These are phyloP conservation scores for Sarcophaga caerulescens DNA, from an alignment of 2,888 invertebrate genomes.

Conservation along the genomic window DNA sequence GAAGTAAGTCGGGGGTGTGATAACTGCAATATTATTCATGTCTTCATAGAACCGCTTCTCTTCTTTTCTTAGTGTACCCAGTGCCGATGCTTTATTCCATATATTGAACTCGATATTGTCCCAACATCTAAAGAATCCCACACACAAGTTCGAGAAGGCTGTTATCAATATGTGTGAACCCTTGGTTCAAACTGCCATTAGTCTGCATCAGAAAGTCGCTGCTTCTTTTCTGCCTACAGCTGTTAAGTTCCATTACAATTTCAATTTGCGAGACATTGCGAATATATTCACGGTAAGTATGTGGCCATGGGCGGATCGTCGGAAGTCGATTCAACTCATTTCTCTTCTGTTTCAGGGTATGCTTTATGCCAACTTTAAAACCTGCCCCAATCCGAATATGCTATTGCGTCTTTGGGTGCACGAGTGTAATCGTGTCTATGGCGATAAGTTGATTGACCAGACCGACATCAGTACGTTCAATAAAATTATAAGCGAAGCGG, in stretches of 20 bases:
- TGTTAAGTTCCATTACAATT: slow-evolving; percentile 96
- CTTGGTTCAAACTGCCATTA: slow-evolving; percentile 88
- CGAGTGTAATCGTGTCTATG: slow-evolving; percentile 94
- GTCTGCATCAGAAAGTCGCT: slow-evolving; percentile 88
- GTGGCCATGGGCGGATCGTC: too few species aligned
- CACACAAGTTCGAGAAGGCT: slow-evolving; percentile 85
- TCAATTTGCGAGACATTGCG: slow-evolving; percentile 94
- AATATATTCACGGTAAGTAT: slow-evolving; percentile 93
- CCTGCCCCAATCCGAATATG: slow-evolving; percentile 86
- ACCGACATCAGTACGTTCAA: slow-evolving; percentile 87
- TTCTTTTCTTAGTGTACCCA: slow-evolving; percentile 87
- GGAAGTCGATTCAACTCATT: too few species aligned
- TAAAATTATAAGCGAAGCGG: slow-evolving; percentile 87
- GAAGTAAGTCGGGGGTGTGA: slow-evolving; percentile 82
- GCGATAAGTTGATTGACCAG: slow-evolving; percentile 94
- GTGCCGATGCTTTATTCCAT: slow-evolving; percentile 89
- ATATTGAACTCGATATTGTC: slow-evolving; percentile 92
- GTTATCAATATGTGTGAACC: slow-evolving; percentile 84
- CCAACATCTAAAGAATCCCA: slow-evolving; percentile 87
- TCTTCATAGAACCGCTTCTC: not conserved
- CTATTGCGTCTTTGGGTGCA: slow-evolving; percentile 93
- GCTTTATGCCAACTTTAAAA: slow-evolving; percentile 90
- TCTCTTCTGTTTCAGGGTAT: slow-evolving; percentile 85
- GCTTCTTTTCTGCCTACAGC: slow-evolving; percentile 94
- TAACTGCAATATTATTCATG: too few species aligned